These are phyloP conservation scores for Hystrix brachyura DNA, from an alignment of 2,113 vertebrate genomes.

Conservation along the genomic window DNA sequence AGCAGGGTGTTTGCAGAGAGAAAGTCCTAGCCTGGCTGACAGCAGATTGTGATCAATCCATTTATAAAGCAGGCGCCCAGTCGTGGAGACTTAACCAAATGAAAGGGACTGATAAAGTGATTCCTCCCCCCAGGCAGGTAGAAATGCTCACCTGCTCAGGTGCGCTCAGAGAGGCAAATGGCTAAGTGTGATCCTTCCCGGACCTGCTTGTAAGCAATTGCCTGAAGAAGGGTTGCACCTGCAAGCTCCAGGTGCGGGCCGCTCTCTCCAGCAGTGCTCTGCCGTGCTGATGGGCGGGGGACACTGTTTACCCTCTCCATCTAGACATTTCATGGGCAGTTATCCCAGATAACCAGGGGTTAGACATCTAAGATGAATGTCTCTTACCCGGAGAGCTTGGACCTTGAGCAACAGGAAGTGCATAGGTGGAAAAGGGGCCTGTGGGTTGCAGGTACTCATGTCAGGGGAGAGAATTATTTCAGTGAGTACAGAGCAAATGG, in stretches of 20 bases:
- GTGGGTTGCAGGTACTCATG: neutral
- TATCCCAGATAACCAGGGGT: neutral
- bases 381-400: neutral
- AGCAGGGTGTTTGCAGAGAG: neutral
- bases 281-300: neutral
- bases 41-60: neutral
- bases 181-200: accelerated
- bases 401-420: neutral
- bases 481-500: neutral
- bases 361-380: neutral
- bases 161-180: too few species aligned
- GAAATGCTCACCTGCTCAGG: neutral
- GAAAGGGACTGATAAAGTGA: neutral
- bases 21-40: neutral
- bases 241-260: neutral
- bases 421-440: neutral
- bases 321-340: neutral
- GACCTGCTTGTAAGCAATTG: neutral
- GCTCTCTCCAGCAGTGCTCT: neutral
- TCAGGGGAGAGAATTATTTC: neutral
- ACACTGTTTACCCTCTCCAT: neutral
- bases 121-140: neutral
- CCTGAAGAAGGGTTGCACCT: neutral
- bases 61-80: neutral
- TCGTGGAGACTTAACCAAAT: neutral